Conservation (phyloP, 2,797 vertebrate species). For the Scolopax bukidnonensis region DNA sequence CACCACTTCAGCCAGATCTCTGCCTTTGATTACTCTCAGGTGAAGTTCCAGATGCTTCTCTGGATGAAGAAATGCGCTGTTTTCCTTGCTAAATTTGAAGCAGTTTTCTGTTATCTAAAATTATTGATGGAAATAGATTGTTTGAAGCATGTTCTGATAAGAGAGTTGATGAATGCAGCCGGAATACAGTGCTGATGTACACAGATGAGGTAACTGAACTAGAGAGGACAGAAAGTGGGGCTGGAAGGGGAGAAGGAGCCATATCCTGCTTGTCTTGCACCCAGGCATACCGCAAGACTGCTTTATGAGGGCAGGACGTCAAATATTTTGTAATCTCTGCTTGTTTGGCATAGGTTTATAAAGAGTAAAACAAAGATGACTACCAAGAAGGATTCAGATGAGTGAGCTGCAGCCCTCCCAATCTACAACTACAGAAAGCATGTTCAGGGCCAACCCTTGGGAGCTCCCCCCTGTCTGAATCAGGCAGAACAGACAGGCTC, state of each 20-base stretch:
- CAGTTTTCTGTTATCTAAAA: not conserved
- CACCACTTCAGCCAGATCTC: not conserved
- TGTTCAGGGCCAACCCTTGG: rapidly evolving
- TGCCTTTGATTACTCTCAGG: not conserved
- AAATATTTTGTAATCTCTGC: not conserved
- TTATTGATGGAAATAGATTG: not conserved
- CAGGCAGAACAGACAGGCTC: not conserved
- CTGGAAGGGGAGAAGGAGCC: not conserved
- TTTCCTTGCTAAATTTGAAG: not conserved
- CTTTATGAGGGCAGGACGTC: not conserved
- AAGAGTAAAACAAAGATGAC: not conserved
- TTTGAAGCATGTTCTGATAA: not conserved
- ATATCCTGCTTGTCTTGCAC: not conserved
- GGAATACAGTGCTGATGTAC: not conserved
- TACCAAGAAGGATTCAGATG: not conserved
- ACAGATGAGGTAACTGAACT: rapidly evolving
- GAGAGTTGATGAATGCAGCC: not conserved
- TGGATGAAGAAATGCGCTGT: not conserved
- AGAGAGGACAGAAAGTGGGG: not conserved
- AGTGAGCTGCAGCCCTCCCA: not conserved
- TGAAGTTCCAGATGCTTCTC: not conserved
- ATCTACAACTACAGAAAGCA: not conserved
- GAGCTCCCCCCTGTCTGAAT: not conserved
- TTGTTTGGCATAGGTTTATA: not conserved
- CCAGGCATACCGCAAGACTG: not conserved